These are phyloP conservation scores for Conus betulinus DNA, from an alignment of 1,140 invertebrate species.

Conservation along the genomic window DNA sequence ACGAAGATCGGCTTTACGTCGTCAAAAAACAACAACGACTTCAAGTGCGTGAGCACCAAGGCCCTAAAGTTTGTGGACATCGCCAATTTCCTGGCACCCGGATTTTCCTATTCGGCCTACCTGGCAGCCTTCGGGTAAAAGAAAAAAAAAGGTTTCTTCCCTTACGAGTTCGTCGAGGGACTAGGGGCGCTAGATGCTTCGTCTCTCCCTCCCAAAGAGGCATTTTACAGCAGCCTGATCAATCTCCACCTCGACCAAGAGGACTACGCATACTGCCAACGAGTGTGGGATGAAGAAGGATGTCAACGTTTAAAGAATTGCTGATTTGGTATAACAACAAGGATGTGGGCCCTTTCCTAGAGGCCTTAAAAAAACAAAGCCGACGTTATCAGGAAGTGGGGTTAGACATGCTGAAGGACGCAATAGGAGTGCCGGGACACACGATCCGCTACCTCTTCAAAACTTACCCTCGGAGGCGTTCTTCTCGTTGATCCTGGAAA, in stretches of 20 bases:
- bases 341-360: slow-evolving; percentile 45
- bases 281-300: slow-evolving; percentile 44
- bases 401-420: slow-evolving; percentile 51
- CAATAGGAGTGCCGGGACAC: slow-evolving; percentile 46
- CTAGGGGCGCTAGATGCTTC: slow-evolving; percentile 31
- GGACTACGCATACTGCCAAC: slow-evolving; percentile 43
- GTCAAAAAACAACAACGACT: slow-evolving; percentile 47
- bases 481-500: slow-evolving; percentile 43
- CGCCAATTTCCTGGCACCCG: slow-evolving; percentile 48
- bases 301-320: slow-evolving; percentile 49
- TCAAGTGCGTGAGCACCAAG: slow-evolving; percentile 39
- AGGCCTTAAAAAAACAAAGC: slow-evolving; percentile 40
- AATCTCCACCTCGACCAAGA: slow-evolving; percentile 38
- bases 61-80: slow-evolving; percentile 51
- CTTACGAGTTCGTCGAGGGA: slow-evolving; percentile 46
- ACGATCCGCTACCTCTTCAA: slow-evolving; percentile 45
- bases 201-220: slow-evolving; percentile 33
- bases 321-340: slow-evolving; percentile 52
- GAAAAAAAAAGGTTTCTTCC: slow-evolving; percentile 50
- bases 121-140: slow-evolving; percentile 47
- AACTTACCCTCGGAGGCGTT: slow-evolving; percentile 14
- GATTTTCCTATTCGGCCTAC: slow-evolving; percentile 42
- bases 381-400: neutral
- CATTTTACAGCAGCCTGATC: slow-evolving; percentile 45
- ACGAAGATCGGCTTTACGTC: neutral